Evolutionary conservation across 2,888 invertebrate species (phyloP).

Genomic region (Bombylius discolor): DNA sequence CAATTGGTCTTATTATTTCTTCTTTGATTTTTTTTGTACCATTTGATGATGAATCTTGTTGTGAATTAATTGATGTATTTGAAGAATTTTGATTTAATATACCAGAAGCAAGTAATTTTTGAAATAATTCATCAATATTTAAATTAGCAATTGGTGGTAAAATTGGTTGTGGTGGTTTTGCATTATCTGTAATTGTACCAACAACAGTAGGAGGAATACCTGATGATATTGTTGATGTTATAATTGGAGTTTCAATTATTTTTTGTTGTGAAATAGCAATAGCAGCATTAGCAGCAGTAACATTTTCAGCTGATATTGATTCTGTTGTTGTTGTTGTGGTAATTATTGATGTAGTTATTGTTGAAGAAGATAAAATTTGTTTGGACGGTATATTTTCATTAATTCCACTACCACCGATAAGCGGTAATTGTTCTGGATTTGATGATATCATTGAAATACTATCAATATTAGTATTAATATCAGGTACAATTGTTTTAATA

Average conservation of each 20-base stretch:
- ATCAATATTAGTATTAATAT: neutral
- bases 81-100: conserved; percentile 40
- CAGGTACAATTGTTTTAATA: neutral
- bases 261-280: too few species aligned
- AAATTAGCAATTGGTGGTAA: conserved; percentile 35
- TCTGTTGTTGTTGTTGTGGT: neutral
- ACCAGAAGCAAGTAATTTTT: conserved; percentile 75
- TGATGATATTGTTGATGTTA: neutral
- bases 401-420: too few species aligned
- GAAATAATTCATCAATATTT: conserved; percentile 72
- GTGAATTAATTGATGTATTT: conserved; percentile 1
- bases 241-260: neutral
- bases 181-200: neutral
- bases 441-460: too few species aligned
- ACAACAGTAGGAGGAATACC: too few species aligned
- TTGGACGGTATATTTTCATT: neutral
- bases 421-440: too few species aligned
- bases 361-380: neutral
- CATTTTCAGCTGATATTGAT: neutral
- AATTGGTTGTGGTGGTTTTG: conserved; percentile 41
- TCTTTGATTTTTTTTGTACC: conserved; percentile 24
- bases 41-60: conserved; percentile 27
- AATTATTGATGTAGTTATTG: neutral
- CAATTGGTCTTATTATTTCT: conserved; percentile 46
- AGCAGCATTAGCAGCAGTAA: conserved; percentile 3